phyloP scores from a whole-genome alignment of 2,113 vertebrate genomes.

The Machaerirhynchus nigripectus region DNA sequence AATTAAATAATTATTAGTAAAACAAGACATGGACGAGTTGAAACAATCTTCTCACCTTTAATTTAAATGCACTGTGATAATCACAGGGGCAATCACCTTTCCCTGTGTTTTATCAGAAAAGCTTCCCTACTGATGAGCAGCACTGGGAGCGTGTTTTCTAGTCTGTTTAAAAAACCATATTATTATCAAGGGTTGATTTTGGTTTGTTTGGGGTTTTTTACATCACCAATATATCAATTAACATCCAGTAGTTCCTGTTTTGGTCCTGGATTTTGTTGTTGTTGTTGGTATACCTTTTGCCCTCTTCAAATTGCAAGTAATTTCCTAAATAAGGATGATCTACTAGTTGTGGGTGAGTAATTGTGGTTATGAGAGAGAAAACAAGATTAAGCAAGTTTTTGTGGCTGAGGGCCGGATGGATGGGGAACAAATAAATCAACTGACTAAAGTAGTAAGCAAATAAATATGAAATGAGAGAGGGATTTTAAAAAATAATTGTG shows the following conservation, averaged over 20 bases:
- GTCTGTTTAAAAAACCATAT: background rate
- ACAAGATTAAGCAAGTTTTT: slow-evolving; percentile 39
- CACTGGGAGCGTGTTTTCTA: background rate
- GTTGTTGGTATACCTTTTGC: background rate
- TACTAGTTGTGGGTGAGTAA: slow-evolving; percentile 36
- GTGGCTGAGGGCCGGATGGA: background rate
- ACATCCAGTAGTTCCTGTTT: background rate
- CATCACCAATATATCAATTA: background rate
- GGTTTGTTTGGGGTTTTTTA: background rate
- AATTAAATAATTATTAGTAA: background rate
- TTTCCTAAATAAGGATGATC: slow-evolving; percentile 45
- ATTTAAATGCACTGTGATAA: background rate
- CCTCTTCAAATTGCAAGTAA: background rate
- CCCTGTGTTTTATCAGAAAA: background rate
- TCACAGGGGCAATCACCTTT: background rate
- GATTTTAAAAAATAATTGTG: background rate
- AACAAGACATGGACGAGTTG: background rate
- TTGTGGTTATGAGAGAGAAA: slow-evolving; percentile 26
- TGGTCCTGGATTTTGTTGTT: background rate
- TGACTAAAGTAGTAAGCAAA: background rate
- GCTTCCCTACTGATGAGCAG: background rate
- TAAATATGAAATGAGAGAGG: background rate
- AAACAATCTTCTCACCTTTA: background rate
- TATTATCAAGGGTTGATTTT: background rate
- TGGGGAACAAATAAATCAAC: slow-evolving; percentile 9